Base-by-base conservation (phyloP, 1,140 invertebrate species). In the Coenobita brevimanus region DNA sequence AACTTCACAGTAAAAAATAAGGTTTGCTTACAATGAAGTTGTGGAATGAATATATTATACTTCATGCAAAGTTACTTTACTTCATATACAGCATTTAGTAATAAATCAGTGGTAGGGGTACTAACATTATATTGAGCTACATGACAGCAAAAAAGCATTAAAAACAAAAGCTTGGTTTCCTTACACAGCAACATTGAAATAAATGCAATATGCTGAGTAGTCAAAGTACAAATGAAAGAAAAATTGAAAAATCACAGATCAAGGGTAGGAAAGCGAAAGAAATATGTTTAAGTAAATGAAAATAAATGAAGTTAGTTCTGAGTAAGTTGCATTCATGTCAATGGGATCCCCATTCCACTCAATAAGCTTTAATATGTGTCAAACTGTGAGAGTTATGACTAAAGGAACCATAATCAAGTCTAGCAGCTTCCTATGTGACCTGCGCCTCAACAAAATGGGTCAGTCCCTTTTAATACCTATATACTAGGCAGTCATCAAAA, bases 361-460 rank as follows among this genome's bases (percentile, higher is more conserved):
- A 87, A n/a, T n/a, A n/a, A 87, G 41, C 85, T 87, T 87, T 81
- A 73, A 46, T 46, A n/a, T 78, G 43, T 86, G 75, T 73, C 85
- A 73, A 87, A 80, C 67, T 80, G 76, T 76, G 54, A 57, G 67
- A 79, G 76, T 87, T 80, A 87, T 73, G 78, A 67, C 85, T 87
- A 87, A 46, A 87, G 79, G 85, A 87, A 87, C 85, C 85, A 86
- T 79, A 67, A 73, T 83, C 81, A 83, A 87, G 85, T 87, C 85
- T 87, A 87, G 85, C 85, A 87, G 85, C 76, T 87, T 87, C 85
- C 85, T 87, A 87, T 87, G 85, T 87, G 85, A 87, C 85, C 85
- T 87, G 85, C 85, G 85, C 85, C 85, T 87, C 85, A 87, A 87
- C 85, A 87, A 87, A 87, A 87, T 87, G 85, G 85, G 85, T 87